Evolutionary conservation across 2,888 invertebrate species (phyloP).

Genomic region (Apodemia hepburni): DNA sequence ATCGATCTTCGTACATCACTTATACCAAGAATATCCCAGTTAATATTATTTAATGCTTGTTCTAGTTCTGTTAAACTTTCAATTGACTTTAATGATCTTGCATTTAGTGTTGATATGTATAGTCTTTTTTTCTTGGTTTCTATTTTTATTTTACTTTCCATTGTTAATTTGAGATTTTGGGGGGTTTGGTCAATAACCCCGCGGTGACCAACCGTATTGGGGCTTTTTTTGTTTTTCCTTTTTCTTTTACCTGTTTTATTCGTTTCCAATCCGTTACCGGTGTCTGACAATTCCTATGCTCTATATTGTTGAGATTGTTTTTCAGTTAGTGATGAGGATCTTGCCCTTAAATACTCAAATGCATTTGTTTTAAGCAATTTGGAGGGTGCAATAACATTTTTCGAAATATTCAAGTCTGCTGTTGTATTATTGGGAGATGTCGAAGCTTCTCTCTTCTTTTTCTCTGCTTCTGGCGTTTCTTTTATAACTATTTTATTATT

Average conservation of each 20-base stretch:
- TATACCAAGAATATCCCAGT: too few species aligned
- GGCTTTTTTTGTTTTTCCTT: conserved; percentile 2
- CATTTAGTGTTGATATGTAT: conserved; percentile 9
- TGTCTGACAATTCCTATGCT: too few species aligned
- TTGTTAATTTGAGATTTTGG: conserved; percentile 7
- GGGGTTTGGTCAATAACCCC: conserved; percentile 19
- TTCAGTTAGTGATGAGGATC: conserved; percentile 11
- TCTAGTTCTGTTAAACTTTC: too few species aligned
- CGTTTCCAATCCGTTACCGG: too few species aligned
- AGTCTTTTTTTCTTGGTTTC: conserved; percentile 8
- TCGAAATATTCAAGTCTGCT: too few species aligned
- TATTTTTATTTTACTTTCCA: not conserved
- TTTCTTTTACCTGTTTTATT: too few species aligned
- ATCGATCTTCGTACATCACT: conserved; percentile 24
- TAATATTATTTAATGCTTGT: too few species aligned
- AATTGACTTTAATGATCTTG: too few species aligned
- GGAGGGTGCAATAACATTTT: not conserved
- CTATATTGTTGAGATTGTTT: conserved; percentile 9
- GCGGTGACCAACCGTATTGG: conserved; percentile 22
- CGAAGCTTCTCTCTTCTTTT: not conserved
- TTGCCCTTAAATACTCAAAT: conserved; percentile 18
- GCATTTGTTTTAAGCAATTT: conserved; percentile 14
- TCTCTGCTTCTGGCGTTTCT: too few species aligned
- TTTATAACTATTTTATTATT: conserved; percentile 7
- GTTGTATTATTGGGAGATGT: too few species aligned